Conservation (phyloP, 2,797 vertebrate genomes). For the Ctenopoma kingsleyae region DNA sequence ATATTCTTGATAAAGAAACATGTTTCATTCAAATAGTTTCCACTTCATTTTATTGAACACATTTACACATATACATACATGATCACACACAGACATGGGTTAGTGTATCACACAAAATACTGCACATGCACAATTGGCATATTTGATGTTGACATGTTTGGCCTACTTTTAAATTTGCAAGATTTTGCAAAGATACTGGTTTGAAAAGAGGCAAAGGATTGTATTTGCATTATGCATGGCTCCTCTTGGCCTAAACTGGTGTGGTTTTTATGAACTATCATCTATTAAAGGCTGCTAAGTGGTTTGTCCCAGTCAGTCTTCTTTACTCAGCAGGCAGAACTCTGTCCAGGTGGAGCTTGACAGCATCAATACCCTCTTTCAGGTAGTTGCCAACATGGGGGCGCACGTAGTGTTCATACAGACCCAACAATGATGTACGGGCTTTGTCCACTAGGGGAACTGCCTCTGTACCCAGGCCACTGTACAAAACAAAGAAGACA, state of each 20-base stretch:
- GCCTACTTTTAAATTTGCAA: conserved; percentile 44
- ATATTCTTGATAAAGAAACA: conserved; percentile 19
- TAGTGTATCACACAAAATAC: conserved; percentile 75
- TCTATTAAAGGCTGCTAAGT: conserved; percentile 47
- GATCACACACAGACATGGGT: conserved; percentile 64
- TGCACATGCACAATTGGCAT: conserved; percentile 77
- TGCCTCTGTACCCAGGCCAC: conserved; percentile 59
- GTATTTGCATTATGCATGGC: conserved; percentile 61
- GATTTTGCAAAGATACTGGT: conserved; percentile 46
- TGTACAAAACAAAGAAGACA: conserved; percentile 47
- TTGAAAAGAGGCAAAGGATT: conserved; percentile 52
- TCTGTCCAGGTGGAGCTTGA: conserved; percentile 70
- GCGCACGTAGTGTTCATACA: conserved; percentile 73
- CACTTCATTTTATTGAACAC: conserved; percentile 78
- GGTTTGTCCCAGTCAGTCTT: conserved; percentile 30
- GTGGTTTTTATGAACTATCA: conserved; percentile 58
- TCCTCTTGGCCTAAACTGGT: conserved; percentile 55
- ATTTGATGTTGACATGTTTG: conserved; percentile 58
- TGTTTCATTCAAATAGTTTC: conserved; percentile 36
- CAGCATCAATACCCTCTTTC: conserved; percentile 48
- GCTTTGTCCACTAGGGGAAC: conserved; percentile 65
- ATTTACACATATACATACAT: conserved; percentile 67
- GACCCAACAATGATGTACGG: conserved; percentile 61
- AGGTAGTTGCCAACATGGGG: conserved; percentile 56
- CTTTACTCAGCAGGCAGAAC: conserved; percentile 67